Conservation (phyloP, 2,113 vertebrate species). For the Grantiella picta region DNA sequence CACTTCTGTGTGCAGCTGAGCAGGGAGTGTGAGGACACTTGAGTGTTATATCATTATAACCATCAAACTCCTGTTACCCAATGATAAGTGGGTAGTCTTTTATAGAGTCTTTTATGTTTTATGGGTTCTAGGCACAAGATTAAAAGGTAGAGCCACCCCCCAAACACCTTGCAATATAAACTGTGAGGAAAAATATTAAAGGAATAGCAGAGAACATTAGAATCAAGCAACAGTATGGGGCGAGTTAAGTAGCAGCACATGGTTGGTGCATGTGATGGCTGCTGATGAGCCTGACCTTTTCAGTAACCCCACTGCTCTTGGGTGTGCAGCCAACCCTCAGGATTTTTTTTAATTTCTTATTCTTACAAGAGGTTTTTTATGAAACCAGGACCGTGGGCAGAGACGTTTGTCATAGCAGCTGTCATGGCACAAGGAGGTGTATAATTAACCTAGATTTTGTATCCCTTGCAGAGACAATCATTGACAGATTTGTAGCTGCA, state of each 20-base stretch:
- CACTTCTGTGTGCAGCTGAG: background rate
- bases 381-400: background rate
- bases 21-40: background rate
- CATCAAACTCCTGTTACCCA: background rate
- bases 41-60: background rate
- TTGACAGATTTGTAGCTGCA: background rate
- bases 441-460: background rate
- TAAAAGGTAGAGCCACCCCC: background rate
- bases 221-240: background rate
- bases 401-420: background rate
- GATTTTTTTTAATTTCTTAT: background rate
- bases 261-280: background rate
- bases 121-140: background rate
- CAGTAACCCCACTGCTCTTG: background rate
- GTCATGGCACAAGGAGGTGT: background rate
- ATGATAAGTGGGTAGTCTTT: too few relatives aligned
- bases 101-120: background rate
- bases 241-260: fast-evolving
- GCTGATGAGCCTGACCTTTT: background rate
- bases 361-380: background rate
- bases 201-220: background rate
- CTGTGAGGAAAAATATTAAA: background rate
- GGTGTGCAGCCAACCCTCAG: background rate
- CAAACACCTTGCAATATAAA: background rate
- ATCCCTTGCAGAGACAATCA: background rate